Evolutionary conservation across 2,888 invertebrate genomes (phyloP).

Genomic region (Harpalus rubripes): DNA sequence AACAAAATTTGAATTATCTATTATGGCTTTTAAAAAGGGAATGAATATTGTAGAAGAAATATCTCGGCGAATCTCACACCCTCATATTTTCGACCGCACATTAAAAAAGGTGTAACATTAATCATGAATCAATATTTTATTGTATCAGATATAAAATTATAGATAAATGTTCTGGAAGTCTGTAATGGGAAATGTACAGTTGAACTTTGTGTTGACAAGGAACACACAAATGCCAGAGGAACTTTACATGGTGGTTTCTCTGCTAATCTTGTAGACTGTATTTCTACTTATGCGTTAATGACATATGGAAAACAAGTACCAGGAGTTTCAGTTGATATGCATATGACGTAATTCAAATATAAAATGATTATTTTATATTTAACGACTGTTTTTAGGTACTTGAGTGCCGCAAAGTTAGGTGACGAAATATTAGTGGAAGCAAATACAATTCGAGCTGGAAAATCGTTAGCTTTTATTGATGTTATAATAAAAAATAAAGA

Average conservation of each 20-base stretch:
- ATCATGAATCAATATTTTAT: conserved; percentile 4
- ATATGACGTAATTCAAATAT: conserved; percentile 83
- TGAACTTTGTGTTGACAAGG: conserved; percentile 86
- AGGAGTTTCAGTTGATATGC: conserved; percentile 91
- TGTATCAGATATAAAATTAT: conserved; percentile 59
- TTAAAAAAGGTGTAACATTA: conserved; percentile 18
- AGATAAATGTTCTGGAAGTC: conserved; percentile 77
- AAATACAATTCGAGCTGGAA: conserved; percentile 85
- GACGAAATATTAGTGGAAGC: conserved; percentile 89
- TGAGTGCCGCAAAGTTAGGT: conserved; percentile 86
- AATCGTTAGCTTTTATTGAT: conserved; percentile 56
- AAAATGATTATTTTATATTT: conserved; percentile 3
- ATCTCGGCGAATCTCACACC: conserved; percentile 11
- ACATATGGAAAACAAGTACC: conserved; percentile 81
- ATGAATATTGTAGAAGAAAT: conserved; percentile 27
- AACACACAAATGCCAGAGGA: conserved; percentile 87
- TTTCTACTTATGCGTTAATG: conserved; percentile 90
- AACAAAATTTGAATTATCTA: neutral
- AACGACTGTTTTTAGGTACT: conserved; percentile 79
- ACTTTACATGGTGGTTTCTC: conserved; percentile 92
- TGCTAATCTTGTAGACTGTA: conserved; percentile 86
- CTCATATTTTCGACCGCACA: conserved; percentile 27
- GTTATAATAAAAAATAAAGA: conserved; percentile 57
- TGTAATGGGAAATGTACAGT: conserved; percentile 85
- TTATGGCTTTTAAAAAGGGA: conserved; percentile 3